Conservation (phyloP, 2,888 invertebrate genomes). For the Agrotis ipsilon region DNA sequence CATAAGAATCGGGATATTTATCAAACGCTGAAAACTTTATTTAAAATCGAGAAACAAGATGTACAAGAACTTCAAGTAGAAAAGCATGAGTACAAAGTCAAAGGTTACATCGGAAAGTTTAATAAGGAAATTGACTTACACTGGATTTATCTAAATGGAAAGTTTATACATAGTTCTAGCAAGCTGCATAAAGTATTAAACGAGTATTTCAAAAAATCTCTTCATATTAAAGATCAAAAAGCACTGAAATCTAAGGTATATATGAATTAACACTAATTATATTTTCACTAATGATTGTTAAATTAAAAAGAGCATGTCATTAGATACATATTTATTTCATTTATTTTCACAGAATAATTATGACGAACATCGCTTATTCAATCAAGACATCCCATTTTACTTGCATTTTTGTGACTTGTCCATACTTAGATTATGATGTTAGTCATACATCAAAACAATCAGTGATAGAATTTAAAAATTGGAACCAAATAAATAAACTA, state of each 20-base stretch:
- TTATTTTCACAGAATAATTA: conserved; percentile 65
- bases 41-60: conserved; percentile 78
- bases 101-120: conserved; percentile 90
- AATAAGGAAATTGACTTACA: conserved; percentile 72
- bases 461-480: conserved; percentile 90
- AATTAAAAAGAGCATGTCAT: neutral
- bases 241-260: conserved; percentile 73
- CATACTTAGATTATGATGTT: conserved; percentile 89
- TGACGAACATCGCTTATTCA: conserved; percentile 56
- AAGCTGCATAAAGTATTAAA: conserved; percentile 81
- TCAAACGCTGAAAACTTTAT: conserved; percentile 85
- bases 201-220: conserved; percentile 68
- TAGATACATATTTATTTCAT: neutral
- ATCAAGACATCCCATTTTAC: conserved; percentile 82
- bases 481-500: conserved; percentile 81
- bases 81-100: conserved; percentile 87
- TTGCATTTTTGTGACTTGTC: conserved; percentile 91
- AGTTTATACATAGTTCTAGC: conserved; percentile 86
- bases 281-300: neutral
- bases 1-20: conserved; percentile 90
- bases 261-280: neutral
- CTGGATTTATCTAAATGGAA: conserved; percentile 93
- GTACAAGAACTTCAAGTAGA: conserved; percentile 83
- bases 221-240: conserved; percentile 52
- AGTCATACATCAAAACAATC: conserved; percentile 86